phyloP scores from a whole-genome alignment of 1,140 invertebrate genomes.

The Apis laboriosa region DNA sequence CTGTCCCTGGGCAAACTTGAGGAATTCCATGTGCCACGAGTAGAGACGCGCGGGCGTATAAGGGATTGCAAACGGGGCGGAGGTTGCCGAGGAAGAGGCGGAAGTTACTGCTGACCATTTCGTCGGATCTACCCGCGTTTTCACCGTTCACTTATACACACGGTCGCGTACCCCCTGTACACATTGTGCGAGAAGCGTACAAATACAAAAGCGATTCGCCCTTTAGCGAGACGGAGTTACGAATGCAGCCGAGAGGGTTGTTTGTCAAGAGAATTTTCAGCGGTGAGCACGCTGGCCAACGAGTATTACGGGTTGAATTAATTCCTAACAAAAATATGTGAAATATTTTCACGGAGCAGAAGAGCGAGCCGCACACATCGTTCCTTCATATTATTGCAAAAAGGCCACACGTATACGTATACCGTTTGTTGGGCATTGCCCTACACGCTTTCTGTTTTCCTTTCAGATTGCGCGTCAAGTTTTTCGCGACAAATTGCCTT shows the following conservation, averaged over 20 bases:
- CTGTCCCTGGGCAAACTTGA: slow-evolving; percentile 66
- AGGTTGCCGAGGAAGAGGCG: slow-evolving; percentile 1
- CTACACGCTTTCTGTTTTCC: slow-evolving; percentile 57
- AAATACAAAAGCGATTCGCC: slow-evolving; percentile 24
- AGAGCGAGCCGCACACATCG: slow-evolving; percentile 17
- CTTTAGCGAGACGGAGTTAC: slow-evolving; percentile 35
- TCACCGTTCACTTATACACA: slow-evolving; percentile 3
- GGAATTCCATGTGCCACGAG: slow-evolving; percentile 53
- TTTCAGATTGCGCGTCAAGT: slow-evolving; percentile 64
- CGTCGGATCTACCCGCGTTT: slow-evolving; percentile 43
- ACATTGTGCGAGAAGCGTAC: slow-evolving; percentile 27
- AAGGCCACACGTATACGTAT: slow-evolving; percentile 21
- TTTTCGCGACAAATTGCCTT: slow-evolving; percentile 58
- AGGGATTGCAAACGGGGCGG: slow-evolving; percentile 1
- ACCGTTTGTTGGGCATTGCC: slow-evolving; percentile 55
- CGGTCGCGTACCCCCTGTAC: background rate
- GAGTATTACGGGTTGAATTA: slow-evolving; percentile 65
- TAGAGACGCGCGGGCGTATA: slow-evolving; percentile 24
- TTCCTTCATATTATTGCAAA: slow-evolving; percentile 9
- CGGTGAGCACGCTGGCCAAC: slow-evolving; percentile 55
- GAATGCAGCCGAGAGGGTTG: slow-evolving; percentile 54
- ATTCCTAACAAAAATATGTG: slow-evolving; percentile 69
- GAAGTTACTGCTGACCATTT: slow-evolving; percentile 58
- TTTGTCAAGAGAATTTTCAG: slow-evolving; percentile 69
- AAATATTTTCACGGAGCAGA: slow-evolving; percentile 61